These are phyloP conservation scores for Psittacula cyanocephala DNA, from an alignment of 2,113 vertebrate genomes.

Conservation along the genomic window DNA sequence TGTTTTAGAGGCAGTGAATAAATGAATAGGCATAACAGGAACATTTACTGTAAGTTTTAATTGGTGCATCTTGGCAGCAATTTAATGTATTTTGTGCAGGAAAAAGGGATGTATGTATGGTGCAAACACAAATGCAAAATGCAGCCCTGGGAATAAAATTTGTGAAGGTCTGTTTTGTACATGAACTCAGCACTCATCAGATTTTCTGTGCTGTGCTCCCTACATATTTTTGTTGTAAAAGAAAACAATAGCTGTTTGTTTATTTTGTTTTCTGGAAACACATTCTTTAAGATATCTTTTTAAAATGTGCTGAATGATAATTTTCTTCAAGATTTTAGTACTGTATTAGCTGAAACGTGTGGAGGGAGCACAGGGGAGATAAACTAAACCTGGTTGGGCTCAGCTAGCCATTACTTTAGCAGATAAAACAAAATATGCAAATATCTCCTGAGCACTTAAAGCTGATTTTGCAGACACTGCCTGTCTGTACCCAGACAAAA, in stretches of 20 bases:
- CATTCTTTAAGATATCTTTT: neutral
- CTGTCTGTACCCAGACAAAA: constrained; percentile 9
- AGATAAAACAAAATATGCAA: constrained; percentile 31
- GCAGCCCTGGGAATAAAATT: neutral
- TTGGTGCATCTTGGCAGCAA: neutral
- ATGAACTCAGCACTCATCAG: neutral
- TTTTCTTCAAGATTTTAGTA: neutral
- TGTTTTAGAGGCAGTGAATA: neutral
- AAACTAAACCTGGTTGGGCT: neutral
- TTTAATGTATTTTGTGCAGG: neutral
- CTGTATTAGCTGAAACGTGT: neutral
- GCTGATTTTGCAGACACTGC: neutral
- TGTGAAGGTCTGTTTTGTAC: neutral
- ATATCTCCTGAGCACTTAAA: neutral
- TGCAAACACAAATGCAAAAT: neutral
- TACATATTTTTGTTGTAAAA: neutral
- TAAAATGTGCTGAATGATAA: neutral
- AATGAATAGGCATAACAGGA: neutral
- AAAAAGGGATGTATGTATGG: neutral
- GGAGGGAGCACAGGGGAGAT: neutral
- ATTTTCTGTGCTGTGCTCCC: neutral
- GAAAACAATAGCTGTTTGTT: neutral
- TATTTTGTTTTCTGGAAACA: neutral
- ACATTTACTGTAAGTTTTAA: neutral
- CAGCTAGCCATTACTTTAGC: constrained; percentile 5